Conservation (phyloP, 2,888 invertebrate species). For the Petrolisthes cinctipes region DNA sequence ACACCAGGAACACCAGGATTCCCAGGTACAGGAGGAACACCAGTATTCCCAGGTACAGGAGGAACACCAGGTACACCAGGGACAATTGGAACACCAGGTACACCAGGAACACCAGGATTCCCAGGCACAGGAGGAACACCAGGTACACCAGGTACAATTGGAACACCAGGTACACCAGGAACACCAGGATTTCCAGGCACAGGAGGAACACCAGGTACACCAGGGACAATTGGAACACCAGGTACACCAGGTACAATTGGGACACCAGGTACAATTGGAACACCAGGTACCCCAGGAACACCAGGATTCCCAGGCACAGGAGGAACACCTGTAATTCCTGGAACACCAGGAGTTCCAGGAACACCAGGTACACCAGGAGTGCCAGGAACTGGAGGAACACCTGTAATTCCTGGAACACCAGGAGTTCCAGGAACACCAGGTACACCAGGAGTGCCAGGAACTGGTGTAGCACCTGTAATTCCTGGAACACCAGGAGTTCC, state of each 20-base stretch:
- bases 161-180: background rate
- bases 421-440: background rate
- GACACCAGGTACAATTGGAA: constrained; percentile 1
- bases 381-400: too few relatives aligned
- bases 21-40: background rate
- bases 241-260: background rate
- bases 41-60: background rate
- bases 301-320: too few relatives aligned
- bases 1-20: background rate
- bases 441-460: constrained; percentile 3
- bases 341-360: too few relatives aligned
- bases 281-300: background rate
- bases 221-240: background rate
- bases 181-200: background rate
- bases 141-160: background rate
- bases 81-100: background rate
- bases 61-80: background rate
- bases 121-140: background rate
- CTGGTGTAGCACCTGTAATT: background rate
- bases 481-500: background rate
- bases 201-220: background rate
- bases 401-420: background rate
- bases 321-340: too few relatives aligned
- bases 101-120: background rate
- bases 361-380: background rate